A percentile compares a stretch with the other conserved stretches of the same genome.
Evolutionary conservation across 2,113 vertebrate species (phyloP).

Genomic region (Thermophis baileyi): DNA sequence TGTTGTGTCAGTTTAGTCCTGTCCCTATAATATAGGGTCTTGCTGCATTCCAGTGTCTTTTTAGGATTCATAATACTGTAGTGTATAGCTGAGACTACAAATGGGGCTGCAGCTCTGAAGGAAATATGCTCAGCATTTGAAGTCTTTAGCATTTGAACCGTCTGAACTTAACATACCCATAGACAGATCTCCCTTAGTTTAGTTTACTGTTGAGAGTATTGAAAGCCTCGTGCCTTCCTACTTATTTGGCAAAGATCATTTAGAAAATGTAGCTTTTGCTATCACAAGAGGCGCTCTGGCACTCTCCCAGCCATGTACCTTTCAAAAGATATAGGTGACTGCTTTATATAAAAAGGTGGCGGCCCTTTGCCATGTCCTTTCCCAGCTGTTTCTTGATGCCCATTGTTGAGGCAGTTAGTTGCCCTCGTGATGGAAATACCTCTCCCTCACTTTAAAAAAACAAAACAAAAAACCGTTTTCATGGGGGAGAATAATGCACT

Average conservation of each 20-base stretch:
- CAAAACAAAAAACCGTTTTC: not conserved
- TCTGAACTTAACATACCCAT: not conserved
- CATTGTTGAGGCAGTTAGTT: not conserved
- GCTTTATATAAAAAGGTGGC: not conserved
- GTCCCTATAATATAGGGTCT: not conserved
- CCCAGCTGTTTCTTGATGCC: not conserved
- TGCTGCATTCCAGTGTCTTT: conserved; percentile 7
- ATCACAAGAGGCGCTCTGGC: not conserved
- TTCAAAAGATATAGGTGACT: not conserved
- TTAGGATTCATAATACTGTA: not conserved
- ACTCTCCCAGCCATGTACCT: not conserved
- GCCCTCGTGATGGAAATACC: not conserved
- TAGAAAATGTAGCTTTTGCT: not conserved
- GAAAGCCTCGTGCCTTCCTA: not conserved
- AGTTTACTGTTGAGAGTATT: not conserved
- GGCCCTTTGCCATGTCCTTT: not conserved
- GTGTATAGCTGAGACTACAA: not conserved
- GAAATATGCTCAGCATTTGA: not conserved
- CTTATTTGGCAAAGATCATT: not conserved
- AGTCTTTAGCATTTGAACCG: not conserved
- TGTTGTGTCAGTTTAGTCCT: not conserved
- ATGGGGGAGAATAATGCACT: conserved; percentile 13
- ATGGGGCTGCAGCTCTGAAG: not conserved
- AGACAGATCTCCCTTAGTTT: not conserved
- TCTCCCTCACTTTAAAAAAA: not conserved